Percentiles rank a stretch among this genome's conserved stretches.
phyloP scores from a whole-genome alignment of 2,888 invertebrate species.

The Colostygia pectinataria region DNA sequence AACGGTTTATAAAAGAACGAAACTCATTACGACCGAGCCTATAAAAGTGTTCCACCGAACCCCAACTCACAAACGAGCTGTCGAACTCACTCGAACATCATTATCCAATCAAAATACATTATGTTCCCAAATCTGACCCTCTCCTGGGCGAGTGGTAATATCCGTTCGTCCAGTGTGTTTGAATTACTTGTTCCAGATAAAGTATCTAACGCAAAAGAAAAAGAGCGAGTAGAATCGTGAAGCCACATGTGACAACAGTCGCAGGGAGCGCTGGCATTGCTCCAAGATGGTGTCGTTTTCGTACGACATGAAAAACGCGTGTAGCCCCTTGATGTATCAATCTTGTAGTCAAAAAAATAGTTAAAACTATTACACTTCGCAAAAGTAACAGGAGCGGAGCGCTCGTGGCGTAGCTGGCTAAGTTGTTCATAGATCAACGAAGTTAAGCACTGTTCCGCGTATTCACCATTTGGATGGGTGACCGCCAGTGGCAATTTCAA shows the following conservation, averaged over 20 bases:
- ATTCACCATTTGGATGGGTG: too few species aligned
- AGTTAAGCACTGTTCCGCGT: too few species aligned
- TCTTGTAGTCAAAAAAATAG: constrained; percentile 17
- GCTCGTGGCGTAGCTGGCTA: too few species aligned
- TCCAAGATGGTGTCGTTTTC: constrained; percentile 34
- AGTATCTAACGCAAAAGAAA: constrained; percentile 24
- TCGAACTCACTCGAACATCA: constrained; percentile 39
- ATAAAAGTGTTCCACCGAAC: constrained; percentile 30
- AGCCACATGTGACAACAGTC: constrained; percentile 27
- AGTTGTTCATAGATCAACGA: too few species aligned
- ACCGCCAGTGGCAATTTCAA: too few species aligned
- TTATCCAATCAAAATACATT: constrained; percentile 46
- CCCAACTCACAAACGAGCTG: constrained; percentile 38
- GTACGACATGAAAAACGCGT: constrained; percentile 30
- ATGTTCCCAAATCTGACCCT: constrained; percentile 37
- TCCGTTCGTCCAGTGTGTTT: constrained; percentile 19
- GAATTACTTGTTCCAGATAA: constrained; percentile 26
- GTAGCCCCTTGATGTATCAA: constrained; percentile 30
- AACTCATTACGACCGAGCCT: constrained; percentile 36
- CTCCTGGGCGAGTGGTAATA: constrained; percentile 17
- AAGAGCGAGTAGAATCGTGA: constrained; percentile 20
- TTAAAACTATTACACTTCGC: constrained; percentile 4
- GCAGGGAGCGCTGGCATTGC: constrained; percentile 28
- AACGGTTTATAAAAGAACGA: constrained; percentile 29
- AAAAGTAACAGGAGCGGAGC: too few species aligned